Base-by-base conservation (phyloP, 92 coral and sea anemone species). In the Scolanthus callimorphus region DNA sequence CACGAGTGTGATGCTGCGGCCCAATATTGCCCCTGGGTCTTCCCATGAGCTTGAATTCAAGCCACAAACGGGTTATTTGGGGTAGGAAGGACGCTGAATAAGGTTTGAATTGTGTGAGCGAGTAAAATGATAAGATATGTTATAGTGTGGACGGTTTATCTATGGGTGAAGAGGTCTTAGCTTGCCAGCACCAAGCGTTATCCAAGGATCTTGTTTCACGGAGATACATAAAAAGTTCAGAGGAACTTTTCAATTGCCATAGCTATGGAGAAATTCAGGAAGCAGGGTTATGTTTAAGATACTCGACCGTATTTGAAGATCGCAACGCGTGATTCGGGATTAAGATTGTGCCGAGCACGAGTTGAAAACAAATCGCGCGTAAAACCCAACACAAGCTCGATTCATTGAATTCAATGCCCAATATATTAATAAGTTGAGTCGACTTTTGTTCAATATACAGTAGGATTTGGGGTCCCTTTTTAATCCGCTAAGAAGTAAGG, bases 81-180 rank as follows among this genome's bases (percentile, higher is more conserved):
- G 15, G 6, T 34, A 34, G 6, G 41, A 6, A 15, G 41, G 6
- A 15, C 41, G 6, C 41, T 34, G 15, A 15, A 34, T 34, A 34
- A 6, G 6, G 15, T 34, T 34, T 34, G 41, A 34, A 34, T 34
- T 34, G 41, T 6, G 41, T 46, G 52, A 46, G 56, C 57, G 17
- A 57, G 29, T 55, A 15, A n/a, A 27, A 3, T 53, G 75, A 68
- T 68, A 68, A 68, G 65, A 46, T 17, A 44, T 52, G 57, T 68
- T 44, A n/a, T n/a, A 38, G 64, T 68, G 57, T 47, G 62, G 37
- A 67, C 23, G 58, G 55, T 68, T 68, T 68, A 68, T 68, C 75
- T 68, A 13, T n/a, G 20, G 75, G 75, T 68, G 75, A 68, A 59
- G 58, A 61, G 75, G 58, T 61, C 48, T 44, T 44, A 49, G 34